These are phyloP conservation scores for Myopa tessellatipennis DNA, from an alignment of 2,888 invertebrate genomes.

Conservation along the genomic window DNA sequence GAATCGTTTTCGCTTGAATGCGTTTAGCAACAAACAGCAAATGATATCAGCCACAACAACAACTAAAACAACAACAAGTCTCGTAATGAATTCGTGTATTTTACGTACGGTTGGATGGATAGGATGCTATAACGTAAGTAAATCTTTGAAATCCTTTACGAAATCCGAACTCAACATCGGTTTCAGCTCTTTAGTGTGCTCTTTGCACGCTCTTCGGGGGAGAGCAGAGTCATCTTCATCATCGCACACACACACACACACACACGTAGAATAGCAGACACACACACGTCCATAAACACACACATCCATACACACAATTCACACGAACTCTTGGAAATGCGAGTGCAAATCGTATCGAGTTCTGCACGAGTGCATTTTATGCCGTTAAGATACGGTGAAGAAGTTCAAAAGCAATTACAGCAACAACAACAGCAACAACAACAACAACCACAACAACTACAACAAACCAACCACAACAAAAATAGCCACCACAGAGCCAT, in stretches of 20 bases:
- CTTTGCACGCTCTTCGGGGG: too few species aligned
- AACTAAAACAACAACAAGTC: neutral
- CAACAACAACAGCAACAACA: neutral
- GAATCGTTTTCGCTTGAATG: slow-evolving; percentile 22
- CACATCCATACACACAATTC: neutral
- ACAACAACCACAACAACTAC: neutral
- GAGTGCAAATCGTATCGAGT: slow-evolving; percentile 12
- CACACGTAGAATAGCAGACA: neutral
- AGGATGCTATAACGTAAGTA: slow-evolving; percentile 11
- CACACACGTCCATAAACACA: neutral
- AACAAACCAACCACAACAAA: neutral
- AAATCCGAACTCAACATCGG: neutral
- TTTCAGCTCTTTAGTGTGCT: neutral
- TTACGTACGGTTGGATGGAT: slow-evolving; percentile 3
- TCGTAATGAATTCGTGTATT: slow-evolving; percentile 34
- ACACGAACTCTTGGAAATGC: neutral
- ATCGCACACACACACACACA: neutral
- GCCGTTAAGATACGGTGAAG: neutral
- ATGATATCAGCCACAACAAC: slow-evolving; percentile 11
- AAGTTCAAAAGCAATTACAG: neutral
- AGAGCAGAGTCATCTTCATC: neutral
- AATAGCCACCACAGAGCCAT: too few species aligned
- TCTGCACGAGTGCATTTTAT: slow-evolving; percentile 10
- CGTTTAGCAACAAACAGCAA: neutral
- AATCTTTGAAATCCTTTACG: slow-evolving; percentile 19